Evolutionary conservation across 2,888 invertebrate genomes (phyloP).

Genomic region (Artemia sinica): DNA sequence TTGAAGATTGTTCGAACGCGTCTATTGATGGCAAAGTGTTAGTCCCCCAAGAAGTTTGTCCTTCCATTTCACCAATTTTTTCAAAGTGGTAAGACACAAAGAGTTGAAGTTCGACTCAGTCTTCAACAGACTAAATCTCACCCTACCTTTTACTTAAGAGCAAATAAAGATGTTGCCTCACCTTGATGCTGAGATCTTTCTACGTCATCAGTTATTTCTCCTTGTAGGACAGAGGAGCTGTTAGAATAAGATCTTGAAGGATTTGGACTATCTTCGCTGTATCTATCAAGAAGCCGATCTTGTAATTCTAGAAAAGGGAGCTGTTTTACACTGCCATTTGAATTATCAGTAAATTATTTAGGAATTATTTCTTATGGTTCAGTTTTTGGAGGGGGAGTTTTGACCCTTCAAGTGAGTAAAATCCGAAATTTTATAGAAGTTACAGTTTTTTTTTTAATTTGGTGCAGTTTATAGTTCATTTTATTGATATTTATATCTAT

Average conservation of each 20-base stretch:
- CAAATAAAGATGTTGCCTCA: neutral
- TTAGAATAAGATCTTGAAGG: slow-evolving; percentile 8
- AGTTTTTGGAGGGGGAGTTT: too few relatives aligned
- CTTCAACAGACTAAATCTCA: neutral
- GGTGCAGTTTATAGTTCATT: too few relatives aligned
- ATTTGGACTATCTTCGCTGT: neutral
- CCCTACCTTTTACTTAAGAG: neutral
- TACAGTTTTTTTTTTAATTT: too few relatives aligned
- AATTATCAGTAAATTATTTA: too few relatives aligned
- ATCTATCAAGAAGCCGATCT: neutral
- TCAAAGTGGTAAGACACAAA: neutral
- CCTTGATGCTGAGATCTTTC: neutral
- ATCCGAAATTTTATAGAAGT: too few relatives aligned
- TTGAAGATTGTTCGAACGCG: too few relatives aligned
- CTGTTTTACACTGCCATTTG: too few relatives aligned
- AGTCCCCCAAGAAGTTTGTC: too few relatives aligned
- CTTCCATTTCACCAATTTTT: neutral
- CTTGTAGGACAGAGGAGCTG: neutral
- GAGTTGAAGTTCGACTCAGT: neutral
- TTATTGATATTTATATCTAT: too few relatives aligned
- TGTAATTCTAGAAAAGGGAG: neutral
- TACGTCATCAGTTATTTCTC: neutral
- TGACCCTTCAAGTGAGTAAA: too few relatives aligned
- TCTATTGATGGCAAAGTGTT: too few relatives aligned
- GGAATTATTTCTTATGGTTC: too few relatives aligned